phyloP scores from a whole-genome alignment of 2,113 vertebrate species.

The Ochotona curzoniae region DNA sequence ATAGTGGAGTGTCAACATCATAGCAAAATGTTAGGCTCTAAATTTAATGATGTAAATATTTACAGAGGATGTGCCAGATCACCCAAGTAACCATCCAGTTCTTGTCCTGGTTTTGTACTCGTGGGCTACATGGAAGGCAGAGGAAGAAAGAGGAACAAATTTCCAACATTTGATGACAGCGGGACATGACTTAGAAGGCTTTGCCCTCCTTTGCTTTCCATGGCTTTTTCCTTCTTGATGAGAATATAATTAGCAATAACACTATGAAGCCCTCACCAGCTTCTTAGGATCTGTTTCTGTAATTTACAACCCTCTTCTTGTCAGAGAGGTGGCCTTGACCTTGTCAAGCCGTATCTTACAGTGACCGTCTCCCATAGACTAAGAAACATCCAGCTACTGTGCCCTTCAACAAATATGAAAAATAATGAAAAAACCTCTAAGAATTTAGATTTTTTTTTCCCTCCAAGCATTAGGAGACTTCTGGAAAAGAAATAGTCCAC shows the following conservation, averaged over 20 bases:
- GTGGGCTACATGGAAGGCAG: conserved; percentile 14
- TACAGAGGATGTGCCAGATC: conserved; percentile 35
- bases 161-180: neutral
- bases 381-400: neutral
- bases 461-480: conserved; percentile 73
- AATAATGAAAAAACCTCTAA: conserved; percentile 50
- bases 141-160: conserved; percentile 46
- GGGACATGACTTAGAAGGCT: neutral
- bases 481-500: conserved; percentile 79
- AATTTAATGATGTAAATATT: conserved; percentile 68
- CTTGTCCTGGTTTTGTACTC: conserved; percentile 48
- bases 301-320: neutral
- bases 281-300: neutral
- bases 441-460: conserved; percentile 41
- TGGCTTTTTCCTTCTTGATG: neutral
- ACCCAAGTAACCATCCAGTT: conserved; percentile 53
- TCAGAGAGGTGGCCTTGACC: neutral
- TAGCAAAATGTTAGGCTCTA: conserved; percentile 14
- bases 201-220: neutral
- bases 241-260: neutral
- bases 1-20: conserved; percentile 23
- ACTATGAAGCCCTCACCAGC: neutral
- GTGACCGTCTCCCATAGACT: neutral
- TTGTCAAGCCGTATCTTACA: neutral
- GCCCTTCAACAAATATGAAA: conserved; percentile 54